Conservation (phyloP, 2,888 invertebrate species). For the Lepidochitona cinerea region DNA sequence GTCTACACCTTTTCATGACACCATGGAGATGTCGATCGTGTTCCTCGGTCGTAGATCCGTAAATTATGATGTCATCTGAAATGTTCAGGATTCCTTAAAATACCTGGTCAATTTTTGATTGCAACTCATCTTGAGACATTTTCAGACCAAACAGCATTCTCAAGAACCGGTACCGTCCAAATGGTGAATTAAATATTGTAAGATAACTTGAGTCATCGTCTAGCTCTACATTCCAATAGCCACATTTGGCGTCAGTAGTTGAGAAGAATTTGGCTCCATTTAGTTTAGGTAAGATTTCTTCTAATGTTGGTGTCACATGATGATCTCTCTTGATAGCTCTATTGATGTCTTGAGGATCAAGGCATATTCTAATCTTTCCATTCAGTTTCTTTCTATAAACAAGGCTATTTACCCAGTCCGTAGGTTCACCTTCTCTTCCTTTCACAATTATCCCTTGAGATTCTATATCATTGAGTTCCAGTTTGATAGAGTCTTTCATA, state of each 20-base stretch:
- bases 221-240: constrained; percentile 26
- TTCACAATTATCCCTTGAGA: neutral
- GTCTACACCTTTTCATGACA: constrained; percentile 1
- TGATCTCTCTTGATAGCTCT: constrained; percentile 15
- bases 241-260: constrained; percentile 26
- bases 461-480: constrained; percentile 2
- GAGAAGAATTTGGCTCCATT: constrained; percentile 16
- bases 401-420: constrained; percentile 20
- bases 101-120: constrained; percentile 9
- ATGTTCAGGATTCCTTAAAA: constrained; percentile 12
- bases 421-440: constrained; percentile 11
- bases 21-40: constrained; percentile 5
- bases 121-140: constrained; percentile 10
- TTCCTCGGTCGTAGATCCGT: neutral
- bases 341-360: constrained; percentile 12
- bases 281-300: constrained; percentile 21
- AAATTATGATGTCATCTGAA: constrained; percentile 8
- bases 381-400: no score
- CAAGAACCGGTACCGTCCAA: neutral
- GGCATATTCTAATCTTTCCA: constrained; percentile 20
- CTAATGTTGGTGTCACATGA: constrained; percentile 19
- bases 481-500: neutral
- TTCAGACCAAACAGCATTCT: neutral
- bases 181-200: constrained; percentile 19
- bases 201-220: constrained; percentile 4